These are phyloP conservation scores for Sminthurides aquaticus DNA, from an alignment of 2,888 invertebrate genomes.

Conservation along the genomic window DNA sequence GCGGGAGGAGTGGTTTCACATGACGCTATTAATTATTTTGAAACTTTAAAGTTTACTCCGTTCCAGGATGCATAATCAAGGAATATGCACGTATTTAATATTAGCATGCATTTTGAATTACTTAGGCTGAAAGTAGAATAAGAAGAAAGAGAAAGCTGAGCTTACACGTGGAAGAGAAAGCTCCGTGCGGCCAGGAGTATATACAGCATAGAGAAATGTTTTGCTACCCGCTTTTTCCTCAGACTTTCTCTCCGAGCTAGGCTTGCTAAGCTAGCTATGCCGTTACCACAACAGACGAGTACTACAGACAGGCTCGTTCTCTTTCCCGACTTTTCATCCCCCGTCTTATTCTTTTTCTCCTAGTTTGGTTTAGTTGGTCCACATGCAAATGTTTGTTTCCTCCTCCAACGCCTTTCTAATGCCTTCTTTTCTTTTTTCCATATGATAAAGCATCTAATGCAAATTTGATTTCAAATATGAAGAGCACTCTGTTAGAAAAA, in stretches of 20 bases:
- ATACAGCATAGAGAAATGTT: too few relatives aligned
- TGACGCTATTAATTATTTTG: not conserved
- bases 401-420: not conserved
- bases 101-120: not conserved
- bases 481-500: not conserved
- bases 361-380: not conserved
- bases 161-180: too few relatives aligned
- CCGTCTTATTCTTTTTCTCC: not conserved
- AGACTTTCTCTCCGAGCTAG: too few relatives aligned
- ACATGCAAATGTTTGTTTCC: not conserved
- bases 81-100: not conserved
- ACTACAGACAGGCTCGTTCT: not conserved
- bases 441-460: not conserved
- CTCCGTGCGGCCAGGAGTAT: too few relatives aligned
- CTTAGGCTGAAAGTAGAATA: not conserved
- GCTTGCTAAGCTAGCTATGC: too few relatives aligned
- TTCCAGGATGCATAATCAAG: not conserved
- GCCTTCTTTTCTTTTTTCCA: not conserved
- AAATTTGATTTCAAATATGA: not conserved
- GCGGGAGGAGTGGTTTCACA: not conserved
- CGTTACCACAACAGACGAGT: not conserved
- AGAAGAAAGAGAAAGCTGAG: not conserved
- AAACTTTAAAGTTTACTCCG: not conserved
- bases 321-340: not conserved
- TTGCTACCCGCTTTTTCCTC: too few relatives aligned